A percentile compares a stretch with the other conserved stretches of the same genome.
phyloP scores from a whole-genome alignment of 2,888 invertebrate genomes.

The Cerastoderma edule region DNA sequence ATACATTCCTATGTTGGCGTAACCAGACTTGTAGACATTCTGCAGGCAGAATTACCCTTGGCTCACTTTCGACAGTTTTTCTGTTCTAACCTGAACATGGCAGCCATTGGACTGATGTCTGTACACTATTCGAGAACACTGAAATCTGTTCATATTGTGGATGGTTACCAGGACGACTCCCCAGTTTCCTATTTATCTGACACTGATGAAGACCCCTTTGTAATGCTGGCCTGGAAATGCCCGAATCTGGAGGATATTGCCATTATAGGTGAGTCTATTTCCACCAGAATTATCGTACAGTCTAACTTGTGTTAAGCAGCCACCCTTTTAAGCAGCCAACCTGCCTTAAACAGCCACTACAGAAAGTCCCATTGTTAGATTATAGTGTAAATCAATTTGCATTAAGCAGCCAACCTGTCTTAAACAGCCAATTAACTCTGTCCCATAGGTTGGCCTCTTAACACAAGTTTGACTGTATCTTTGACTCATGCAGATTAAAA shows the following conservation, averaged over 20 bases:
- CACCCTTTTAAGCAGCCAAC: too few species aligned
- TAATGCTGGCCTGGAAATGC: constrained; percentile 89
- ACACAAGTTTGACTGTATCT: too few species aligned
- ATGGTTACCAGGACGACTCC: constrained; percentile 83
- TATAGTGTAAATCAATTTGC: too few species aligned
- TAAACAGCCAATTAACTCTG: too few species aligned
- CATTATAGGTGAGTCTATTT: constrained; percentile 86
- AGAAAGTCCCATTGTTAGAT: too few species aligned
- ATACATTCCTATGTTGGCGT: constrained; percentile 90
- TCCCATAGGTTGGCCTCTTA: too few species aligned
- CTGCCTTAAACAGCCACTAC: too few species aligned
- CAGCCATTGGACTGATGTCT: constrained; percentile 86
- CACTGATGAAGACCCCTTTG: constrained; percentile 86
- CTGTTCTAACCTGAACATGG: constrained; percentile 88
- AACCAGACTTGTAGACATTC: constrained; percentile 87
- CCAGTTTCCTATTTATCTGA: constrained; percentile 59
- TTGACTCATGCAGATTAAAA: too few species aligned
- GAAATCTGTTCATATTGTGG: constrained; percentile 87
- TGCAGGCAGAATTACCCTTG: constrained; percentile 89
- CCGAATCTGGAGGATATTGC: constrained; percentile 87
- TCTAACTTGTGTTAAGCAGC: too few species aligned
- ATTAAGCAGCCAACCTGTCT: too few species aligned
- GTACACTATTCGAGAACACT: constrained; percentile 83
- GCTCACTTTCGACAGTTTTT: constrained; percentile 90
- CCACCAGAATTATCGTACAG: too few species aligned